Base-by-base conservation (phyloP, 2,888 invertebrate species). In the Pyrochroa serraticornis region DNA sequence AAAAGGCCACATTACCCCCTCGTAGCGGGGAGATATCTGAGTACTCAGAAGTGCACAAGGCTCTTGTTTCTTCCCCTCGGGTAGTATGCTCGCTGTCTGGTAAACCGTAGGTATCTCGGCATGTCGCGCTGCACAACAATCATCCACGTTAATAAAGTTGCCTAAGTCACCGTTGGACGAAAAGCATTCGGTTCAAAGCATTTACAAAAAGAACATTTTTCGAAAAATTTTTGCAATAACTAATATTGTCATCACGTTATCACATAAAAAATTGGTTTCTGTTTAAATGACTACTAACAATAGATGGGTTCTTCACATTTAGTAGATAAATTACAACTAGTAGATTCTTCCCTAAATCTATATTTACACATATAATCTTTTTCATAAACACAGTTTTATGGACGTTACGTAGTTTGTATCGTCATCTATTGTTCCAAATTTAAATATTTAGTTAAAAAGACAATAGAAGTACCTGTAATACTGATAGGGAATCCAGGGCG, bases 11-110 rank as follows among this genome's bases (percentile, higher is more conserved):
- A 74, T 93, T 95, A 10, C 97, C 98, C 9, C 94, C 96, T 1
- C 92, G 90, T 58, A 98, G 81, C 0, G 98, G 98, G 0, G 97
- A 95, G 66, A 99, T 97, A 74, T 98, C 98, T 3, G 97, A 97
- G 81, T 93, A 98, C 75, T 97, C 97, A 61, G 95, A 92, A n/a
- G 94, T 96, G 77, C 99, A 99, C n/a, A 98, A 85, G 0, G 98
- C 95, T 58, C 92, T 85, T 0, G 95, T 94, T 78, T 98, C 97
- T 30, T 90, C 90, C 0, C 90, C 90, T 2, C 88, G 82, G 0
- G 87, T 85, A 7, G 85, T 84, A 30, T 88, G 84, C 46, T 66
- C 62, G 30, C 86, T 86, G 66, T 96, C 95, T 1, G 91, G 90
- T 42, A 95, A 80, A 0, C 89, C 88, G 77, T 97, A 99, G 0